Conservation (phyloP, 2,113 vertebrate species). For the Lepus americanus region DNA sequence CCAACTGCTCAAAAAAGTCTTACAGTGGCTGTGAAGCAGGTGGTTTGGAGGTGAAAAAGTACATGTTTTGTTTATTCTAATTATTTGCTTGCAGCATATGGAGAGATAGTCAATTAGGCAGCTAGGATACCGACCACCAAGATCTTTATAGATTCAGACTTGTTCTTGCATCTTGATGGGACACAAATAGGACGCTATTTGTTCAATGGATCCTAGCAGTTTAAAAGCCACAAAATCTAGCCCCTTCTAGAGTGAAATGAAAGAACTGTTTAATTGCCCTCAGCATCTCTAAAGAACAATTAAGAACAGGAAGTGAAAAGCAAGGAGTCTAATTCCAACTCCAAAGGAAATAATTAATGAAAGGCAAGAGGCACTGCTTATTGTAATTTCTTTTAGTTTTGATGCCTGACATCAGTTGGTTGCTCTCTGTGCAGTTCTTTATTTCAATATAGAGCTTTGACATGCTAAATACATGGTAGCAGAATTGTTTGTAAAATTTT, state of each 20-base stretch:
- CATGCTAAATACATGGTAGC: not conserved
- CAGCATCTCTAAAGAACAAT: conserved; percentile 69
- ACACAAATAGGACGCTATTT: conserved; percentile 70
- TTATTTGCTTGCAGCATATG: conserved; percentile 68
- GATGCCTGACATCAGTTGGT: not conserved
- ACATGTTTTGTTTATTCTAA: conserved; percentile 72
- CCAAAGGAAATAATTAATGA: conserved; percentile 64
- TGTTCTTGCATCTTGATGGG: conserved; percentile 61
- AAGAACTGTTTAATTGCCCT: conserved; percentile 39
- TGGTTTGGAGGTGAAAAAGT: conserved; percentile 62
- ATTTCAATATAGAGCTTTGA: not conserved
- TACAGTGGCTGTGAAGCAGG: conserved; percentile 58
- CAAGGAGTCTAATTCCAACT: conserved; percentile 44
- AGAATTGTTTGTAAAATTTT: conserved; percentile 25
- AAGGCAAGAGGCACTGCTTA: not conserved
- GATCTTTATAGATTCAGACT: conserved; percentile 68
- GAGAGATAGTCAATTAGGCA: conserved; percentile 71
- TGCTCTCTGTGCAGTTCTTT: not conserved
- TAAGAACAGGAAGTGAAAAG: conserved; percentile 65
- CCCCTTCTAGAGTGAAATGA: conserved; percentile 49
- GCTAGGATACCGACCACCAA: conserved; percentile 50
- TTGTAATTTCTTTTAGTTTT: not conserved
- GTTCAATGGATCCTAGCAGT: conserved; percentile 66
- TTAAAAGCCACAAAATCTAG: conserved; percentile 62
- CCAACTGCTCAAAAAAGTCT: conserved; percentile 11